Conservation (phyloP, 2,797 vertebrate genomes). For the Gallinago solitaria region DNA sequence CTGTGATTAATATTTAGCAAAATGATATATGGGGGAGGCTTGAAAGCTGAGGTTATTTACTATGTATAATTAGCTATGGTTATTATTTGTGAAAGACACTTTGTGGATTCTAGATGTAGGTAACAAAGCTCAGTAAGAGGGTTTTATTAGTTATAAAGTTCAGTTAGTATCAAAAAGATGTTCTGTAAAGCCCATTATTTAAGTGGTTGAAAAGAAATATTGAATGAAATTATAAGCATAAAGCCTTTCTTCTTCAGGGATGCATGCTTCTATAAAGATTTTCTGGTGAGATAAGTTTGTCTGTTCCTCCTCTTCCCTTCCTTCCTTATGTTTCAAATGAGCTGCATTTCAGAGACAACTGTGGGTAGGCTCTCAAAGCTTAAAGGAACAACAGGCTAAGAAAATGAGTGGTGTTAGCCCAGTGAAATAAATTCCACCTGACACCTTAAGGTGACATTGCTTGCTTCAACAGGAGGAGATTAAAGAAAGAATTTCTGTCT, state of each 20-base stretch:
- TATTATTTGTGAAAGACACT: slow-evolving; percentile 56
- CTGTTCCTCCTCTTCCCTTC: neutral
- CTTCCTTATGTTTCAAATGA: slow-evolving; percentile 30
- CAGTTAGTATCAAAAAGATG: slow-evolving; percentile 19
- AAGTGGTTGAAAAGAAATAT: slow-evolving; percentile 41
- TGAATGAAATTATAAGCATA: slow-evolving; percentile 23
- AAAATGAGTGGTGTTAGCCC: slow-evolving; percentile 43
- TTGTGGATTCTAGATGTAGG: neutral
- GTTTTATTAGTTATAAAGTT: slow-evolving; percentile 34
- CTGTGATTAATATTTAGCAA: slow-evolving; percentile 71
- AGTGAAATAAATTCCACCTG: slow-evolving; percentile 34
- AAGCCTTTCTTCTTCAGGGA: slow-evolving; percentile 26
- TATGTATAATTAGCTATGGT: slow-evolving; percentile 62
- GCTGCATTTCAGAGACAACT: neutral
- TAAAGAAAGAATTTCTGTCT: neutral
- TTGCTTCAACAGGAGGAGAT: slow-evolving; percentile 6
- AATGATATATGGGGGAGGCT: slow-evolving; percentile 60
- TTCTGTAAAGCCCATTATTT: slow-evolving; percentile 39
- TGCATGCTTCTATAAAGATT: slow-evolving; percentile 17
- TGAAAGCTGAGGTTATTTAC: slow-evolving; percentile 70
- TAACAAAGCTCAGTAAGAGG: neutral
- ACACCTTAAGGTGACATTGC: slow-evolving; percentile 17
- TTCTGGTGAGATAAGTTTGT: slow-evolving; percentile 37
- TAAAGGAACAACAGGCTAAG: slow-evolving; percentile 24
- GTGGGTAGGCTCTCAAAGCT: neutral